phyloP scores from a whole-genome alignment of 2,113 vertebrate genomes.

The Xiphophorus couchianus region DNA sequence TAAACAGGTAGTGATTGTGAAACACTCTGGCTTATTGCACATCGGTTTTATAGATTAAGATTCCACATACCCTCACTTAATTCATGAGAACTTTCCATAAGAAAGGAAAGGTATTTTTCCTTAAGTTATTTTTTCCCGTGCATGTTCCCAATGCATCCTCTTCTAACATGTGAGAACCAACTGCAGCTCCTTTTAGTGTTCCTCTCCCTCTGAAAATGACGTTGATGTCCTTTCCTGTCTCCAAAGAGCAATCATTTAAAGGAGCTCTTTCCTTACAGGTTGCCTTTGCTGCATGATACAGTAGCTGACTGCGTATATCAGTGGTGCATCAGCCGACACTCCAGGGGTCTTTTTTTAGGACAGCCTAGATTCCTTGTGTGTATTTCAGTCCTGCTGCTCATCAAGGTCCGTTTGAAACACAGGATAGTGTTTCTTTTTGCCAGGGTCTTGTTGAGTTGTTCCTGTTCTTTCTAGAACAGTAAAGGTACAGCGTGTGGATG shows the following conservation, averaged over 20 bases:
- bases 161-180: neutral
- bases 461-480: slow-evolving; percentile 31
- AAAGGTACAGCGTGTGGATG: neutral
- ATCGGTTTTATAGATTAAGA: no score
- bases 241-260: neutral
- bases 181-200: neutral
- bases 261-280: slow-evolving; percentile 14
- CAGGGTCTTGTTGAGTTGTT: slow-evolving; percentile 9
- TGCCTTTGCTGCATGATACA: slow-evolving; percentile 24
- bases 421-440: slow-evolving; percentile 67
- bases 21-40: neutral
- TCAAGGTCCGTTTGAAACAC: slow-evolving; percentile 45
- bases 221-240: neutral
- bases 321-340: slow-evolving; percentile 49
- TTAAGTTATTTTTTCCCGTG: neutral
- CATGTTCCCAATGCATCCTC: no score
- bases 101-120: no score
- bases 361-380: slow-evolving; percentile 68
- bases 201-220: neutral
- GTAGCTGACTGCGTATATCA: slow-evolving; percentile 41
- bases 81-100: neutral
- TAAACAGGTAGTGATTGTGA: slow-evolving; percentile 83
- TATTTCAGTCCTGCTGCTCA: slow-evolving; percentile 64
- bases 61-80: neutral
- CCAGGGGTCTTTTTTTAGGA: slow-evolving; percentile 76